These are phyloP conservation scores for Gryllus bimaculatus DNA, from an alignment of 1,140 invertebrate genomes.

Conservation along the genomic window DNA sequence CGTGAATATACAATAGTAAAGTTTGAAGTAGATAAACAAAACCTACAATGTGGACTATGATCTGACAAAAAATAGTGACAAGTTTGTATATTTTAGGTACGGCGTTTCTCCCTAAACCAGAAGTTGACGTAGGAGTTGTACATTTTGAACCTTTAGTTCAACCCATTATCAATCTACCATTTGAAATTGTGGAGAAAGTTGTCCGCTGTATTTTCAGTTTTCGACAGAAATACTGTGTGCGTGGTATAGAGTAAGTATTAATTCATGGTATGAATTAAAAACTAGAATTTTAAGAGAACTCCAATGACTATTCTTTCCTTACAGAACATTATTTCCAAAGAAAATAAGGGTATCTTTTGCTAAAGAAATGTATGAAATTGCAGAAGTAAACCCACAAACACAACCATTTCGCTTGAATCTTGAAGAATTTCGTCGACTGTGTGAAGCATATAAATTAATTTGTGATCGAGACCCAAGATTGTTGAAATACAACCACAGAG, in stretches of 20 bases:
- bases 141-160: slow-evolving; percentile 66
- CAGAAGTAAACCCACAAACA: slow-evolving; percentile 59
- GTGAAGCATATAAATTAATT: slow-evolving; percentile 64
- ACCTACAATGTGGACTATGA: slow-evolving; percentile 67
- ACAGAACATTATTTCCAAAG: slow-evolving; percentile 67
- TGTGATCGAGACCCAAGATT: slow-evolving; percentile 60
- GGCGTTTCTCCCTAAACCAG: slow-evolving; percentile 86
- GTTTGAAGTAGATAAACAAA: slow-evolving; percentile 40
- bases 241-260: slow-evolving; percentile 47
- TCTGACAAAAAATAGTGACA: slow-evolving; percentile 60
- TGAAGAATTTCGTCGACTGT: slow-evolving; percentile 67
- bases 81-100: slow-evolving; percentile 40
- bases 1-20: neutral
- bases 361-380: slow-evolving; percentile 55
- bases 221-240: slow-evolving; percentile 72
- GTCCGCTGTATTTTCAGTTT: slow-evolving; percentile 74
- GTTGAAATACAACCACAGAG: slow-evolving; percentile 48
- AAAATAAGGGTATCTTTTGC: slow-evolving; percentile 53
- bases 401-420: slow-evolving; percentile 63
- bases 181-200: slow-evolving; percentile 85
- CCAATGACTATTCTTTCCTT: slow-evolving; percentile 20
- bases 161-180: slow-evolving; percentile 71
- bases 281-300: neutral
- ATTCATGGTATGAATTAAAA: neutral
- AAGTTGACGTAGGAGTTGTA: slow-evolving; percentile 94